Base-by-base conservation (phyloP, 1,140 invertebrate species). In the Heliconius hewitsoni region DNA sequence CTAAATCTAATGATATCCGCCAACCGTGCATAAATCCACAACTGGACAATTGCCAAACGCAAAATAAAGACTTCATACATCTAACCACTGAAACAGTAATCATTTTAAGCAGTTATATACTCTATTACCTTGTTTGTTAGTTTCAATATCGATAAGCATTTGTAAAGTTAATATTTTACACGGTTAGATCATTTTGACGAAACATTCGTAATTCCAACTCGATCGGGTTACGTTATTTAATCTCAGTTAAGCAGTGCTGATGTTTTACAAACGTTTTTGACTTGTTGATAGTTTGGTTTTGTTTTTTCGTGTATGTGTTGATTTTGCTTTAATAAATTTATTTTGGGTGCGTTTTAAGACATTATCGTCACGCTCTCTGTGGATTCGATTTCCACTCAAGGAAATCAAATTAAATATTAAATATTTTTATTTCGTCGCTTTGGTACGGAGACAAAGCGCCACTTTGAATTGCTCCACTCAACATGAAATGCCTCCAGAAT, bases 1-100 rank as follows among this genome's bases (percentile, higher is more conserved):
- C 84, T 84, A 83, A 85, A 85, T 87, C 84, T 88, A 88, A 87
- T 86, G 80, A 87, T 90, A 88, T 88, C 86, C 86, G 84, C 85
- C 83, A 83, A 84, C 78, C 82, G 80, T 77, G 84, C 83, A 86
- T 88, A 87, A 87, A 88, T 89, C 77, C 71, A 81, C 84, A 84
- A 82, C 85, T 90, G 89, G 89, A 85, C 74, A 79, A 57, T 52
- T 66, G 89, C 89, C 89, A 90, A 83, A 76, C 27, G 79, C 77
- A 74, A 71, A 76, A 80, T 55, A 46, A 72, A 57, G 70, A 75
- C 66, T 74, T 46, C 78, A 76, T 71, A 71, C 23, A 34, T 55
- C 19, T n/a, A 52, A 70, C 19, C 18, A 39, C 50, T 37, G 34
- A 46, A 30, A 60, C 27, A 5, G 50, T 8, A 75, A 30, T 27